Evolutionary conservation across 2,113 vertebrate species (phyloP).

Genomic region (Larimichthys polyactis): DNA sequence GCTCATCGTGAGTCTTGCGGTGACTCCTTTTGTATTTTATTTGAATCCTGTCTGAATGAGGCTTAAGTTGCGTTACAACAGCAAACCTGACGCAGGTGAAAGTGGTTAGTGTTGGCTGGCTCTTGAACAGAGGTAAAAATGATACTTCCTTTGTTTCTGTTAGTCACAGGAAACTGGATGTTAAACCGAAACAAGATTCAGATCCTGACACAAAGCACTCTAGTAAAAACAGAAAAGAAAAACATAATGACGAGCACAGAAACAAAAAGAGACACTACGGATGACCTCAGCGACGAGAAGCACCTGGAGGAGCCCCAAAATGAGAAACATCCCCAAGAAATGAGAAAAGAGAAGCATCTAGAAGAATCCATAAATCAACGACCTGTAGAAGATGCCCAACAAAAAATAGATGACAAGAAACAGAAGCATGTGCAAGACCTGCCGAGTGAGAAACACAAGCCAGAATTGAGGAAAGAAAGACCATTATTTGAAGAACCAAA

Average conservation of each 20-base stretch:
- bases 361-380: constrained; percentile 41
- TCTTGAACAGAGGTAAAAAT: constrained; percentile 29
- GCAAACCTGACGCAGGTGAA: not conserved
- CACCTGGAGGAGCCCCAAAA: constrained; percentile 43
- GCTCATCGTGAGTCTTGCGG: not conserved
- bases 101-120: not conserved
- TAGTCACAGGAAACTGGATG: constrained; percentile 72
- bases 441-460: constrained; percentile 53
- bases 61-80: not conserved
- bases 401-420: constrained; percentile 47
- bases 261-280: constrained; percentile 46
- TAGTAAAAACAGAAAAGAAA: constrained; percentile 69
- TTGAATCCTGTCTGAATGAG: not conserved
- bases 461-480: constrained; percentile 61
- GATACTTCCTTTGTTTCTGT: constrained; percentile 61
- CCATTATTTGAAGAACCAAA: constrained; percentile 40
- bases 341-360: constrained; percentile 43
- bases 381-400: constrained; percentile 1
- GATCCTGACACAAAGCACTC: constrained; percentile 70
- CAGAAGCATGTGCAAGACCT: constrained; percentile 33
- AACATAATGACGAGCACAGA: constrained; percentile 50
- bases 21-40: not conserved
- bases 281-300: constrained; percentile 54
- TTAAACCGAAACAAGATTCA: constrained; percentile 60
- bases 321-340: constrained; percentile 51